Conservation (phyloP, 30 jellyfish, hydroid and myxozoan genomes). For the Calvadosia cruxmelitensis region DNA sequence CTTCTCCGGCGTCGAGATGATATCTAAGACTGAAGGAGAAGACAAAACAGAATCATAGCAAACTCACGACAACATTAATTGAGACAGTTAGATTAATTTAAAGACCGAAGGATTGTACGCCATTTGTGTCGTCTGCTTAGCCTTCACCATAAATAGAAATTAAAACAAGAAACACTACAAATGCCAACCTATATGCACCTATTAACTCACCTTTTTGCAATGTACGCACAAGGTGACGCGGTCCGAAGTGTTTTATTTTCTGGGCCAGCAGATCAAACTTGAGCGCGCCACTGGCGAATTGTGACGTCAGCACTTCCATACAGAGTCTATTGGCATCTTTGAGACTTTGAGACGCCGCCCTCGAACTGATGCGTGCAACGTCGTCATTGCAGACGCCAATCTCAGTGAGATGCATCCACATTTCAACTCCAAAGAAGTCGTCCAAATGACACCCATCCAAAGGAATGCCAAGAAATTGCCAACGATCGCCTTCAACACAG, state of each 20-base stretch:
- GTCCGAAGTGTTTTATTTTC: neutral
- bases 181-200: too few relatives aligned
- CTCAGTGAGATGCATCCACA: neutral
- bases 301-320: neutral
- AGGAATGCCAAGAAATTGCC: neutral
- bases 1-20: too few relatives aligned
- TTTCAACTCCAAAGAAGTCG: neutral
- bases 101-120: too few relatives aligned
- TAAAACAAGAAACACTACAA: too few relatives aligned
- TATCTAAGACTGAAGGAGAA: too few relatives aligned
- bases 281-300: neutral
- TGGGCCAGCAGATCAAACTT: neutral
- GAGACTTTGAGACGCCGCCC: neutral
- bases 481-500: neutral
- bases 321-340: neutral
- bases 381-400: neutral
- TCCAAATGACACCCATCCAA: neutral
- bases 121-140: too few relatives aligned
- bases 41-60: too few relatives aligned
- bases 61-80: too few relatives aligned
- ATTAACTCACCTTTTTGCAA: neutral
- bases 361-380: neutral
- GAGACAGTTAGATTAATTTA: too few relatives aligned
- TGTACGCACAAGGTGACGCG: neutral
- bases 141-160: too few relatives aligned